Conservation (phyloP, 1,140 invertebrate species). For the Chrysopa pallens region DNA sequence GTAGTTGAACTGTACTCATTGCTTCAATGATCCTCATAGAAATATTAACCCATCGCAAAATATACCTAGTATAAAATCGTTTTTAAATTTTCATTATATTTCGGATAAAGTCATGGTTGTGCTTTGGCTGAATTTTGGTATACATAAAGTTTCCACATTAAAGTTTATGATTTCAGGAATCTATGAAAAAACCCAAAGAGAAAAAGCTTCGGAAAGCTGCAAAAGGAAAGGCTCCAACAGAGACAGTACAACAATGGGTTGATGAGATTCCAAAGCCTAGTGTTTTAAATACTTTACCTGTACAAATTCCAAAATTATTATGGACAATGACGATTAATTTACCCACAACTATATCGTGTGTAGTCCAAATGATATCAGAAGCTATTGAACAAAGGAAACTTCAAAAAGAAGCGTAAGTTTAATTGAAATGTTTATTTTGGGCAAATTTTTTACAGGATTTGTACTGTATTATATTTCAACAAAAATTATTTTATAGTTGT, state of each 20-base stretch:
- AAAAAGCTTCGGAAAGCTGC: slow-evolving; percentile 39
- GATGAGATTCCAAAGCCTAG: slow-evolving; percentile 60
- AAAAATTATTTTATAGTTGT: too few relatives aligned
- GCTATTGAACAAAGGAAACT: too few relatives aligned
- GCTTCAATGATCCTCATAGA: too few relatives aligned
- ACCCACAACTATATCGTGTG: slow-evolving; percentile 26
- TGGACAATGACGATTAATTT: slow-evolving; percentile 39
- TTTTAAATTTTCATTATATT: too few relatives aligned
- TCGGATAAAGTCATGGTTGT: too few relatives aligned
- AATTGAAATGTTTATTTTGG: slow-evolving; percentile 16
- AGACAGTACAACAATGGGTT: slow-evolving; percentile 21
- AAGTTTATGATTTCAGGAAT: slow-evolving; percentile 26
- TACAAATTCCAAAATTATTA: slow-evolving; percentile 54
- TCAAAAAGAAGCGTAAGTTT: slow-evolving; percentile 5
- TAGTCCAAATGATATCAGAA: too few relatives aligned
- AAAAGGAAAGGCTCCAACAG: slow-evolving; percentile 14
- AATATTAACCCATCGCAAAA: too few relatives aligned
- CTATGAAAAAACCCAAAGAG: slow-evolving; percentile 52
- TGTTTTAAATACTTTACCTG: slow-evolving; percentile 61
- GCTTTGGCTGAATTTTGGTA: too few relatives aligned
- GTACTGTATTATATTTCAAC: too few relatives aligned
- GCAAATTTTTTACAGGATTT: too few relatives aligned
- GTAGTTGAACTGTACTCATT: too few relatives aligned
- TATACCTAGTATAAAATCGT: too few relatives aligned
- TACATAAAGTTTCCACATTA: slow-evolving; percentile 8